A percentile compares a stretch with the other conserved stretches of the same genome.
Conservation (phyloP, 1,140 invertebrate genomes). For the Caenorhabditis brenneri region DNA sequence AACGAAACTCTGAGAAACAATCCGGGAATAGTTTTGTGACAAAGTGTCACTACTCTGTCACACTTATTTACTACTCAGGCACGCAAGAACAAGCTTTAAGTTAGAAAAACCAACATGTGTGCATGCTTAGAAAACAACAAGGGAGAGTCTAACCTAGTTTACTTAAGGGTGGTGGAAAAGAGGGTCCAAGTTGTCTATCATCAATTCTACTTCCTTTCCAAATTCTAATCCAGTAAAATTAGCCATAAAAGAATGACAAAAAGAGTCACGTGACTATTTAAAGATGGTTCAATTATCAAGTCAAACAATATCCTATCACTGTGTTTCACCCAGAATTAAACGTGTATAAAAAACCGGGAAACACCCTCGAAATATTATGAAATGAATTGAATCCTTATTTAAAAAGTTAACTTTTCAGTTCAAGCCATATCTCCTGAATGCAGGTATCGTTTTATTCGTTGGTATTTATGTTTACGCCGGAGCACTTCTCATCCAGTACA, state of each 20-base stretch:
- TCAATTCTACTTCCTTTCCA: background rate
- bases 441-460: conserved; percentile 6
- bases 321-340: too few relatives aligned
- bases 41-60: conserved; percentile 34
- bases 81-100: background rate
- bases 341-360: too few relatives aligned
- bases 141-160: conserved; percentile 12
- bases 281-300: too few relatives aligned
- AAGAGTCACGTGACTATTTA: background rate
- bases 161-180: background rate
- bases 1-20: conserved; percentile 28
- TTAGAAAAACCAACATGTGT: conserved; percentile 10
- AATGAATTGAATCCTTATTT: too few relatives aligned
- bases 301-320: too few relatives aligned
- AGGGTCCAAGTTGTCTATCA: conserved; percentile 7
- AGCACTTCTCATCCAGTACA: conserved; percentile 27
- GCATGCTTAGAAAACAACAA: background rate
- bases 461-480: conserved; percentile 26
- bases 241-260: background rate
- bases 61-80: conserved; percentile 36
- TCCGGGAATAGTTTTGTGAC: conserved; percentile 33
- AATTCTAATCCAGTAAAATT: background rate
- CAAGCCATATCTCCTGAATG: conserved; percentile 26
- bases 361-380: too few relatives aligned
- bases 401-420: background rate